Percentiles rank a stretch among this genome's conserved stretches.
These are phyloP conservation scores for Phalacrocorax brasilianus DNA, from an alignment of 2,113 vertebrate genomes.

Conservation along the genomic window DNA sequence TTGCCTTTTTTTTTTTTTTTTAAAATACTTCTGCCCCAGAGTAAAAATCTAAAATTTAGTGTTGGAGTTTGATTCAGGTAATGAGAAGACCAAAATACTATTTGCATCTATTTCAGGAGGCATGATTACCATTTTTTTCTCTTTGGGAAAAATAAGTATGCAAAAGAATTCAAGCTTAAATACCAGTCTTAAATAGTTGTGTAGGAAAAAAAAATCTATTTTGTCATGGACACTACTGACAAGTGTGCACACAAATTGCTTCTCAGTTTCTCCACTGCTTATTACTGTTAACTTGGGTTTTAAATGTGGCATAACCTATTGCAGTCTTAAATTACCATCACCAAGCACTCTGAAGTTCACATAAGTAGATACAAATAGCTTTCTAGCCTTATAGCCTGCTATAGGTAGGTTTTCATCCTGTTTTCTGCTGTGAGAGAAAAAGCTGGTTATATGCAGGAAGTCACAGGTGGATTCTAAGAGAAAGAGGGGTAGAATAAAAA, in stretches of 20 bases:
- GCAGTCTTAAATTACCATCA: neutral
- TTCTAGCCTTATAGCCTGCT: neutral
- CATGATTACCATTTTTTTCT: neutral
- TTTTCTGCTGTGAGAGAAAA: neutral
- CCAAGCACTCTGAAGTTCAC: neutral
- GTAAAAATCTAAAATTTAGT: neutral
- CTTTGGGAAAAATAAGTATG: neutral
- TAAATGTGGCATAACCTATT: neutral
- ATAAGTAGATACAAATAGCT: neutral
- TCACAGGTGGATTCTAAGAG: neutral
- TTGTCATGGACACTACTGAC: neutral
- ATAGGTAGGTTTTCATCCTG: neutral
- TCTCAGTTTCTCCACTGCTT: neutral
- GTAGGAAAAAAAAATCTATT: rapidly evolving
- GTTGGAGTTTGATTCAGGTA: neutral
- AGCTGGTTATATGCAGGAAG: neutral
- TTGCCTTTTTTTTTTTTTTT: neutral
- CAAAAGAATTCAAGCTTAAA: neutral
- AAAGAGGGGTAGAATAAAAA: neutral
- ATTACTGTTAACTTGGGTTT: neutral
- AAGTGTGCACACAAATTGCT: neutral
- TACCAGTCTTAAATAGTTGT: neutral
- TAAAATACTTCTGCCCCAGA: neutral
- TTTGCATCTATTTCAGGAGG: neutral
- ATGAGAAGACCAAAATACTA: neutral